These are phyloP conservation scores for Cosmia pyralina DNA, from an alignment of 2,888 invertebrate species.

Conservation along the genomic window DNA sequence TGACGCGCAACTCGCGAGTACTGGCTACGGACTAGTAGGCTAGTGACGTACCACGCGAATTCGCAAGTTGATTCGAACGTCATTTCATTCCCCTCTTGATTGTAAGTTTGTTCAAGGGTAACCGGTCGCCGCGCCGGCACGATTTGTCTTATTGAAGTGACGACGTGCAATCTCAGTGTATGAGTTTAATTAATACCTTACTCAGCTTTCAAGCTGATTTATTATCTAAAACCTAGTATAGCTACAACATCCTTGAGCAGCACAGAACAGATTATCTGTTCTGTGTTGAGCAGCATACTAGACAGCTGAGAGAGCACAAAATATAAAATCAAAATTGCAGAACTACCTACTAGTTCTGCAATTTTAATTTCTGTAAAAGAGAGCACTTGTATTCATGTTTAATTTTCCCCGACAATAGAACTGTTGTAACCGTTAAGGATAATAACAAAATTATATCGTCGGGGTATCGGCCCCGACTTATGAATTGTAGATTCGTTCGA, in stretches of 20 bases:
- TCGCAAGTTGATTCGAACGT: constrained; percentile 38
- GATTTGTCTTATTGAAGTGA: neutral
- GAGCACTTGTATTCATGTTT: neutral
- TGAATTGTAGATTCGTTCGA: no score
- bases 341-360: no score
- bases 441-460: no score
- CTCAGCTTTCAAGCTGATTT: constrained; percentile 3
- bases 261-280: no score
- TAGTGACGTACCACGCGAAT: constrained; percentile 50
- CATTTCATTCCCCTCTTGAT: constrained; percentile 56
- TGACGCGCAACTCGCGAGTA: constrained; percentile 57
- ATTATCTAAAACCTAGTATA: neutral
- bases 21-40: constrained; percentile 35
- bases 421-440: no score
- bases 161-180: constrained; percentile 8
- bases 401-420: neutral
- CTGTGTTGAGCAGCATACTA: neutral
- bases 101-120: constrained; percentile 53
- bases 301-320: neutral
- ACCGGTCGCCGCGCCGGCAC: constrained; percentile 27
- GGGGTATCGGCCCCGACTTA: no score
- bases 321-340: constrained; percentile 1
- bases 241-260: constrained; percentile 4
- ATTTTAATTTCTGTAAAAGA: neutral
- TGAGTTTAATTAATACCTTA: constrained; percentile 16